Evolutionary conservation across 2,797 vertebrate genomes (phyloP).

Genomic region (Eremophila alpestris): DNA sequence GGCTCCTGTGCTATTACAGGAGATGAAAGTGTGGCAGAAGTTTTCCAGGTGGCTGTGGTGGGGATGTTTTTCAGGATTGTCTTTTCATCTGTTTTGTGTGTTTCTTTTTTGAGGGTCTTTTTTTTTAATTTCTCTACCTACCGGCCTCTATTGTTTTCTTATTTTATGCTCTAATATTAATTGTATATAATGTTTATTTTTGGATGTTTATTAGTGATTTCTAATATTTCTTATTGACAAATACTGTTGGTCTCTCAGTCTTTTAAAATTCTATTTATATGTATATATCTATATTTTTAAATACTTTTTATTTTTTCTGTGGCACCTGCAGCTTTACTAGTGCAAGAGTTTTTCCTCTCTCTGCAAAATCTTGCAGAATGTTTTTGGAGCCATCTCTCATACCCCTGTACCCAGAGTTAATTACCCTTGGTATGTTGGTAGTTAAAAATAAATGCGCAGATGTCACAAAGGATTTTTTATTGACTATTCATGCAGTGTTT

Average conservation of each 20-base stretch:
- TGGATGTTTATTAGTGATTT: background rate
- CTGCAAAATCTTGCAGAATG: background rate
- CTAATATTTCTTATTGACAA: background rate
- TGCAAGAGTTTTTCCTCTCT: background rate
- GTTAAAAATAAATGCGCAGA: background rate
- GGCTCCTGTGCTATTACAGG: rapidly evolving
- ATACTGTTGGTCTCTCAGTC: background rate
- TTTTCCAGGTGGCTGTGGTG: rapidly evolving
- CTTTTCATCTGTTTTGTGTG: rapidly evolving
- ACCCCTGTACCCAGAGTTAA: rapidly evolving
- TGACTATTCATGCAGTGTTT: background rate
- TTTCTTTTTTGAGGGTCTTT: background rate
- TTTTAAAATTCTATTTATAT: background rate
- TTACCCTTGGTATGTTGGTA: background rate
- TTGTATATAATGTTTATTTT: background rate
- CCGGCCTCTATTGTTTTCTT: background rate
- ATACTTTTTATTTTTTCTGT: background rate
- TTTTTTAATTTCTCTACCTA: background rate
- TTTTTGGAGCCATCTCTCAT: background rate
- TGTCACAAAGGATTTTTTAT: background rate
- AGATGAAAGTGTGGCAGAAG: rapidly evolving
- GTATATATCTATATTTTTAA: background rate
- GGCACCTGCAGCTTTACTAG: background rate
- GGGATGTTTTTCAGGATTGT: background rate
- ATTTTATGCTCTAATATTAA: background rate